Evolutionary conservation across 2,888 invertebrate genomes (phyloP).

Genomic region (Germaria angustata): DNA sequence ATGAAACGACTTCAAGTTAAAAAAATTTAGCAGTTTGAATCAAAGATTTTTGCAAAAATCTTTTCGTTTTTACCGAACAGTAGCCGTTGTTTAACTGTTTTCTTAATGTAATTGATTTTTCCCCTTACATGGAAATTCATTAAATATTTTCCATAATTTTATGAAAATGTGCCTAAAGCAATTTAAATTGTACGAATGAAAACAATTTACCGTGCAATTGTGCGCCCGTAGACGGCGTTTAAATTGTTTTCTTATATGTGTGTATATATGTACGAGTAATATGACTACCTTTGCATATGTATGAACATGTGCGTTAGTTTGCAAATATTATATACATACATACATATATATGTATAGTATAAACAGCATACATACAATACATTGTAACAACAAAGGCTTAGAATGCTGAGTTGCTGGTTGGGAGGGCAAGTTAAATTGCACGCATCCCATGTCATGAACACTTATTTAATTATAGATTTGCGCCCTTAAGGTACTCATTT

Average conservation of each 20-base stretch:
- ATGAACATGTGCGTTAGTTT: background rate
- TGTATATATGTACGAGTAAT: background rate
- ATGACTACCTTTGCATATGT: no score
- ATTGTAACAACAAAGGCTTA: background rate
- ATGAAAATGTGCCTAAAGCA: conserved; percentile 42
- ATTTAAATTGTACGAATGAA: conserved; percentile 28
- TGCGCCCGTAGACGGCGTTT: background rate
- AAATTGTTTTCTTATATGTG: background rate
- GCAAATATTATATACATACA: background rate
- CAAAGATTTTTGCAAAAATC: no score
- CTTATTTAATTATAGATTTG: conserved; percentile 63
- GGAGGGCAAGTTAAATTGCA: conserved; percentile 22
- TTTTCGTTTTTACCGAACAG: background rate
- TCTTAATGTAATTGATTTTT: no score
- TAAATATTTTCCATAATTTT: conserved; percentile 26
- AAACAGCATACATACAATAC: background rate
- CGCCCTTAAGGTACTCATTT: conserved; percentile 70
- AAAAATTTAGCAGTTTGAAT: no score
- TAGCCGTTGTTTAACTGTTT: background rate
- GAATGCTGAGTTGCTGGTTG: background rate
- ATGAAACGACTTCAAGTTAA: no score
- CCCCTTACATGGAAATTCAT: background rate
- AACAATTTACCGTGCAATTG: conserved; percentile 27
- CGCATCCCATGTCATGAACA: conserved; percentile 53
- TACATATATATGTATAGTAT: background rate